Percentiles rank a stretch among this genome's conserved stretches.
phyloP scores from a whole-genome alignment of 2,113 vertebrate species.

The Spheniscus mendiculus region DNA sequence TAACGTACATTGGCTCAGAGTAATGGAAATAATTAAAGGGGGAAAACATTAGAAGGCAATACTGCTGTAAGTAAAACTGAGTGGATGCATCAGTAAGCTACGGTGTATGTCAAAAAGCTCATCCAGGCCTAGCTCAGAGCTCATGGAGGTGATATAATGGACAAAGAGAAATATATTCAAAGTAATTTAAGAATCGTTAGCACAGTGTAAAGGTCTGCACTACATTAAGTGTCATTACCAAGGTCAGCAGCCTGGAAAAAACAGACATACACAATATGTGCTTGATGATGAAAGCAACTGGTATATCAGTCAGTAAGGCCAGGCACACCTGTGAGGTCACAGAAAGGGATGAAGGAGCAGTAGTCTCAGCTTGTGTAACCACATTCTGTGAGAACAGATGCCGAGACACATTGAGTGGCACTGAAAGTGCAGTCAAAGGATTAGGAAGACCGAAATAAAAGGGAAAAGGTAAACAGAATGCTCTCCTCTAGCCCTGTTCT shows the following conservation, averaged over 20 bases:
- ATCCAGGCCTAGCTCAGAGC: neutral
- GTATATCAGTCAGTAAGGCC: neutral
- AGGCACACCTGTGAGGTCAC: neutral
- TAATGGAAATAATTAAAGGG: constrained; percentile 61
- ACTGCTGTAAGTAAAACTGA: neutral
- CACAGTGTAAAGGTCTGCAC: neutral
- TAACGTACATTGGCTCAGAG: neutral
- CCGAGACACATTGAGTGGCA: accelerated
- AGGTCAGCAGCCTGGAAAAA: neutral
- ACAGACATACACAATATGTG: accelerated
- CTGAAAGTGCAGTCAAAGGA: neutral
- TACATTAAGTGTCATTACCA: neutral
- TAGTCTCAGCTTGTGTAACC: neutral
- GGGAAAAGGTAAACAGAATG: neutral
- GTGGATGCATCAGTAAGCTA: neutral
- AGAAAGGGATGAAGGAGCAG: neutral
- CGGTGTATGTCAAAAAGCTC: neutral
- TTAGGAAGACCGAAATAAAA: neutral
- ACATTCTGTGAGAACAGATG: neutral
- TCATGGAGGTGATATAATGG: neutral
- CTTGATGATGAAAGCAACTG: neutral
- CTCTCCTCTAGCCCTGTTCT: neutral
- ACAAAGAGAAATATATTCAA: neutral
- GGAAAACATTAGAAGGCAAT: neutral
- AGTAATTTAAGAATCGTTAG: neutral